Conservation (phyloP, 2,113 vertebrate species). For the Cettia cetti region DNA sequence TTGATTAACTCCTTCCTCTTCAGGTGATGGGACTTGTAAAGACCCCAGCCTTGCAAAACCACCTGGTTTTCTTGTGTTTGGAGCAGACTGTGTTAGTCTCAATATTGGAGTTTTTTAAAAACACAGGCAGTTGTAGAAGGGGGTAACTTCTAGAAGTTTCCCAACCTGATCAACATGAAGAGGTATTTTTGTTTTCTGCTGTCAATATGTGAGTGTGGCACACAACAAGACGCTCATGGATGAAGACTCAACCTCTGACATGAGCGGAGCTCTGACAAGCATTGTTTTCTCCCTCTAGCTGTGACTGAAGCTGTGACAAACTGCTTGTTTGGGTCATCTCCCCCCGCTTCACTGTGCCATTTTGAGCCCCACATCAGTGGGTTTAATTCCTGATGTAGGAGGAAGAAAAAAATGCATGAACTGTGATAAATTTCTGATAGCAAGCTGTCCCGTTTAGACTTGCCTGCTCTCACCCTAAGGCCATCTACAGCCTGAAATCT, state of each 20-base stretch:
- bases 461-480: not conserved
- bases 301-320: not conserved
- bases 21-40: not conserved
- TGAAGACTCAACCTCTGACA: not conserved
- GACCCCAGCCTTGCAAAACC: not conserved
- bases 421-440: not conserved
- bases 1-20: not conserved
- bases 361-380: not conserved
- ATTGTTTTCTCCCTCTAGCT: not conserved
- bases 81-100: not conserved
- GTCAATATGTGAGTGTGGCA: not conserved
- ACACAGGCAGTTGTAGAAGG: not conserved
- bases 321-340: not conserved
- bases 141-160: not conserved
- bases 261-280: not conserved
- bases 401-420: not conserved
- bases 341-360: rapidly evolving
- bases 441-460: not conserved
- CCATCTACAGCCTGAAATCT: not conserved
- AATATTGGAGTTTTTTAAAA: not conserved
- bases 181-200: not conserved
- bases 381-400: not conserved
- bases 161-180: not conserved
- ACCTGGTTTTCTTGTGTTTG: not conserved
- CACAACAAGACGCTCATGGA: not conserved